Evolutionary conservation across 2,797 vertebrate species (phyloP).

Genomic region (Crossoptilon crossoptilon): DNA sequence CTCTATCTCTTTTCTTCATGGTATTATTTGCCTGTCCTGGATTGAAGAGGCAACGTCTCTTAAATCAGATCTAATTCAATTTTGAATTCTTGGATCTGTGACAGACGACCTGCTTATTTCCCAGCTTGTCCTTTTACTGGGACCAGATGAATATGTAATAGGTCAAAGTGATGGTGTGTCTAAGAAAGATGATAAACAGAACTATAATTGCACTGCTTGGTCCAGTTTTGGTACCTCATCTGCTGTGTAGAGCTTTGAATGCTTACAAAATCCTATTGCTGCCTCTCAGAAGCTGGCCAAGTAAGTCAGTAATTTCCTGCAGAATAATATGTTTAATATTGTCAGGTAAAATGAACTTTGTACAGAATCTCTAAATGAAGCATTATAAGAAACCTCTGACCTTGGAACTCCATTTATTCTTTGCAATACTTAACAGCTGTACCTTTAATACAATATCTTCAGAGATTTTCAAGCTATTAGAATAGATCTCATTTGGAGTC

Average conservation of each 20-base stretch:
- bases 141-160: neutral
- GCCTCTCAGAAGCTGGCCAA: neutral
- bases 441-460: neutral
- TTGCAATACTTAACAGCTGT: neutral
- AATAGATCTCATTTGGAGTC: neutral
- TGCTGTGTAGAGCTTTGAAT: neutral
- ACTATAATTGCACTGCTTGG: accelerated
- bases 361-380: neutral
- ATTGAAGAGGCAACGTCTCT: neutral
- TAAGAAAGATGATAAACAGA: neutral
- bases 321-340: neutral
- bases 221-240: neutral
- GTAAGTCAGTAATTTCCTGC: neutral
- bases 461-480: neutral
- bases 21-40: neutral
- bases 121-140: neutral
- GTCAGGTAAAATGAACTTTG: neutral
- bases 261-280: neutral
- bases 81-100: neutral
- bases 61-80: neutral
- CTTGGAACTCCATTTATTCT: neutral
- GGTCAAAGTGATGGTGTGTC: neutral
- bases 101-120: neutral
- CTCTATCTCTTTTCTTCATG: neutral
- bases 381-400: neutral